Conservation (phyloP, 2,888 invertebrate species). For the Phania funesta region DNA sequence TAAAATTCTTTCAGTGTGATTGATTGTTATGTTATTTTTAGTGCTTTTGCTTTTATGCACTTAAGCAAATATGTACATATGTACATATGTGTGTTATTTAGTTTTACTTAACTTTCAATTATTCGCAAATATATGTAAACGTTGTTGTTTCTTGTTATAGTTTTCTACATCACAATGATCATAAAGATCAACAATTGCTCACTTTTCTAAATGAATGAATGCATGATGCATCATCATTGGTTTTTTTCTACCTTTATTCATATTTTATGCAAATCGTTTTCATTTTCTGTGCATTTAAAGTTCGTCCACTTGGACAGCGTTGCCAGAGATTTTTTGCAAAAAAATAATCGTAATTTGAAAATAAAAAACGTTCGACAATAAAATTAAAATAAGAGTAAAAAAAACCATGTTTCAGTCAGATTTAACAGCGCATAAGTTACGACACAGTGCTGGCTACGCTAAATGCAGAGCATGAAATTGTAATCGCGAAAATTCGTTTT, state of each 20-base stretch:
- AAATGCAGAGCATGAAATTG: too few relatives aligned
- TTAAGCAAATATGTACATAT: slow-evolving; percentile 18
- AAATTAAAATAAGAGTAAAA: background rate
- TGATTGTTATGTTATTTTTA: slow-evolving; percentile 28
- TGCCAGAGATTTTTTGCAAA: background rate
- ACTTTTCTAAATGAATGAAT: slow-evolving; percentile 9
- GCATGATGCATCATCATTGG: slow-evolving; percentile 8
- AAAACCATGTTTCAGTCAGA: too few relatives aligned
- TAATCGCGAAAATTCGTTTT: too few relatives aligned
- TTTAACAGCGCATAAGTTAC: too few relatives aligned
- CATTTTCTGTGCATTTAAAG: slow-evolving; percentile 29
- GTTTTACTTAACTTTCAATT: slow-evolving; percentile 55
- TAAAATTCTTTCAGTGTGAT: slow-evolving; percentile 29
- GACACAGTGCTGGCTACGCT: too few relatives aligned
- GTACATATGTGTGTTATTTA: background rate
- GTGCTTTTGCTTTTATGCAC: slow-evolving; percentile 15
- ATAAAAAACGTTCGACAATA: background rate
- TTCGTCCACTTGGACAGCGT: slow-evolving; percentile 42
- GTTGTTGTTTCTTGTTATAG: slow-evolving; percentile 31
- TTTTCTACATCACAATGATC: slow-evolving; percentile 13
- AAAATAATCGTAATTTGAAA: too few relatives aligned
- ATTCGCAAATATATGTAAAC: slow-evolving; percentile 41
- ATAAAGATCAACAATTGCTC: slow-evolving; percentile 19
- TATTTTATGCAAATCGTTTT: background rate
- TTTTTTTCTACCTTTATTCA: slow-evolving; percentile 38